Conservation (phyloP, 2,113 vertebrate genomes). For the Ictalurus furcatus region DNA sequence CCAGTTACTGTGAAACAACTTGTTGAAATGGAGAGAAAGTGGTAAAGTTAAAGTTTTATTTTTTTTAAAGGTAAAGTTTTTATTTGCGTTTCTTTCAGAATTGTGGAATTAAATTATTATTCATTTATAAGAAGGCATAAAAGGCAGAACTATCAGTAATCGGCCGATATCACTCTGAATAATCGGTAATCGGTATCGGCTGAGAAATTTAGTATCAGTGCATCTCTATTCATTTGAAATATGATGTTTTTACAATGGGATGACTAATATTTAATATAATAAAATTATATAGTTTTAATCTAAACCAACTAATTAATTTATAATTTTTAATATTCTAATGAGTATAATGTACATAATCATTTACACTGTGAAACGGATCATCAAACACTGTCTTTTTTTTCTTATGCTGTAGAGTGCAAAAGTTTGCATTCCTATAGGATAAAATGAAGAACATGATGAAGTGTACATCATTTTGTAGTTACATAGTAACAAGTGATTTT, state of each 20-base stretch:
- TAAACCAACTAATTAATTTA: not conserved
- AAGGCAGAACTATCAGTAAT: too few relatives aligned
- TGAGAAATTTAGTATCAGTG: too few relatives aligned
- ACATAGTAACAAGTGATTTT: not conserved
- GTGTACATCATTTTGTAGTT: not conserved
- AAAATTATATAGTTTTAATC: not conserved
- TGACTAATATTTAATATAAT: not conserved
- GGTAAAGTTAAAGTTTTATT: too few relatives aligned
- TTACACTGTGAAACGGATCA: not conserved
- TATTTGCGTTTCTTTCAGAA: too few relatives aligned
- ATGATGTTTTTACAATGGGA: not conserved
- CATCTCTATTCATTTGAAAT: not conserved
- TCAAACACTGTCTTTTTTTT: not conserved
- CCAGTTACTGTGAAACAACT: too few relatives aligned
- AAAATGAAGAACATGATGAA: not conserved
- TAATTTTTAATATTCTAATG: not conserved
- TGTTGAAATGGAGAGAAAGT: too few relatives aligned
- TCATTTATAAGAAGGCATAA: too few relatives aligned
- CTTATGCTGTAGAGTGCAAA: not conserved
- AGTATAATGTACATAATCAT: not conserved
- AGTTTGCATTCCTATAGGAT: not conserved
- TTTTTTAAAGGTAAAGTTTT: too few relatives aligned
- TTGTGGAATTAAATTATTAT: too few relatives aligned
- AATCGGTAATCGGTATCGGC: too few relatives aligned
- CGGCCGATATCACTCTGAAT: too few relatives aligned